Evolutionary conservation across 2,113 vertebrate genomes (phyloP).

Genomic region (Ceratotherium simum): DNA sequence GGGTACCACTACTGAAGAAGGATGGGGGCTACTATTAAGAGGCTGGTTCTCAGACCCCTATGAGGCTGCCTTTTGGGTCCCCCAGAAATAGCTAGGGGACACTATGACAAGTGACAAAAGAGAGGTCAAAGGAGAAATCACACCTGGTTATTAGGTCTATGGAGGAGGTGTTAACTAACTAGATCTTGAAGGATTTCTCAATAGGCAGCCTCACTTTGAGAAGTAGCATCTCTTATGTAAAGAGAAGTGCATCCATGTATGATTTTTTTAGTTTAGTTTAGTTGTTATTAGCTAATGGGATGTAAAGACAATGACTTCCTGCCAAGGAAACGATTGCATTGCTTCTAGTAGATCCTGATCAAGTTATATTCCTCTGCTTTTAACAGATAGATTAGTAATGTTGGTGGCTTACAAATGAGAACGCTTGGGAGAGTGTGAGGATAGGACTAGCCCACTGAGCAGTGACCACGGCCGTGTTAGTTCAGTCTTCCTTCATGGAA

Average conservation of each 20-base stretch:
- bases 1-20: not conserved
- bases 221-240: not conserved
- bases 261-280: not conserved
- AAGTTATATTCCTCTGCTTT: not conserved
- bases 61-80: not conserved
- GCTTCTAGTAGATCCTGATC: not conserved
- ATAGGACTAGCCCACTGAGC: not conserved
- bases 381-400: not conserved
- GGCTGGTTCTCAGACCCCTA: not conserved
- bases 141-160: not conserved
- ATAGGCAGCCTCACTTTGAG: constrained; percentile 3
- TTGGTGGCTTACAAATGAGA: constrained; percentile 25
- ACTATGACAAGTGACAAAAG: not conserved
- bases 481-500: not conserved
- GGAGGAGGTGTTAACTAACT: not conserved
- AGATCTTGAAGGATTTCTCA: constrained; percentile 26
- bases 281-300: not conserved
- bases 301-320: not conserved
- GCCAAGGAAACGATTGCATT: not conserved
- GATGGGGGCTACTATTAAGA: not conserved
- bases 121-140: not conserved
- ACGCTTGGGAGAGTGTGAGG: not conserved
- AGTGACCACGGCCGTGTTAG: not conserved
- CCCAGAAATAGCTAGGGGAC: not conserved
- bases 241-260: not conserved